These are phyloP conservation scores for Chromis chromis DNA, from an alignment of 2,797 vertebrate species.

Conservation along the genomic window DNA sequence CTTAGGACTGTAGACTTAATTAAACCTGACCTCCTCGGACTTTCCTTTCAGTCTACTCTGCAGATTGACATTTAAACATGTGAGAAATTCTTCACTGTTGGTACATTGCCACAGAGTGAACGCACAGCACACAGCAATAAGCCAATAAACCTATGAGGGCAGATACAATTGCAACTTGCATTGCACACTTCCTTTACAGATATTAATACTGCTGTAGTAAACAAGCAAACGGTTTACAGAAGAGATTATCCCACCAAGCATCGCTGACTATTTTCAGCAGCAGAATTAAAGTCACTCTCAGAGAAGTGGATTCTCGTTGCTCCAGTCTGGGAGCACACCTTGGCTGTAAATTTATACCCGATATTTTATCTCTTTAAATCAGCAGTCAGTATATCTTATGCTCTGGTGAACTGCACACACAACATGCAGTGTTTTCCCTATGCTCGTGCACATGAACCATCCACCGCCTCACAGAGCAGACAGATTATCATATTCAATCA, in stretches of 20 bases:
- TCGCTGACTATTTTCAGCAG: constrained; percentile 11
- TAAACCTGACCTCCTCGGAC: constrained; percentile 41
- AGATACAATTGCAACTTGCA: constrained; percentile 16
- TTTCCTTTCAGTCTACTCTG: constrained; percentile 21
- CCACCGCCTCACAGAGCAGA: constrained; percentile 1
- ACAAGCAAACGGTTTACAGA: constrained; percentile 5
- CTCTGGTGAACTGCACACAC: neutral
- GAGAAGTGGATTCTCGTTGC: neutral
- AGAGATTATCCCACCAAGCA: constrained; percentile 17
- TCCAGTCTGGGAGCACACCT: neutral
- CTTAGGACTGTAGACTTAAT: constrained; percentile 50
- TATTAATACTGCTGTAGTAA: constrained; percentile 11
- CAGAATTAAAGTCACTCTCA: constrained; percentile 2
- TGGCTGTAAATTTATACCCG: neutral
- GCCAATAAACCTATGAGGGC: constrained; percentile 15
- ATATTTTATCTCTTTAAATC: neutral
- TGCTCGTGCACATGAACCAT: constrained; percentile 8
- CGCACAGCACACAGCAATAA: constrained; percentile 15
- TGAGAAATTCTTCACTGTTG: constrained; percentile 12
- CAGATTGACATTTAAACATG: constrained; percentile 36
- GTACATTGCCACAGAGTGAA: constrained; percentile 16
- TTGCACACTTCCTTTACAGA: constrained; percentile 30
- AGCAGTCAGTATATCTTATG: neutral
- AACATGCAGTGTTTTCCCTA: constrained; percentile 9
- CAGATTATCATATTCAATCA: constrained; percentile 30